Evolutionary conservation across 2,113 vertebrate genomes (phyloP).

Genomic region (Phylloscopus whistleri): DNA sequence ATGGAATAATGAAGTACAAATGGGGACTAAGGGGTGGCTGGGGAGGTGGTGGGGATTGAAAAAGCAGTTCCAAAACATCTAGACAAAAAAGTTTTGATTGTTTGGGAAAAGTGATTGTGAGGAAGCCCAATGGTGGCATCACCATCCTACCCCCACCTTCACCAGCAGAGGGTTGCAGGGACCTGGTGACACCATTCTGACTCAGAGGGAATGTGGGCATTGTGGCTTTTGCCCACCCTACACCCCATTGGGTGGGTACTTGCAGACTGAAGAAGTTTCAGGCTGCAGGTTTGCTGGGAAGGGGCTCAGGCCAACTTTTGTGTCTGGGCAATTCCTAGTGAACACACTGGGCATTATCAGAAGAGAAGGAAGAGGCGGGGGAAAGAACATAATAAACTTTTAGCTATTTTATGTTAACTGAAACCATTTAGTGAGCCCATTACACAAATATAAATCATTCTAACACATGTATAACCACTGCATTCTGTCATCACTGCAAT

Average conservation of each 20-base stretch:
- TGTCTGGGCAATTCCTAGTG: not conserved
- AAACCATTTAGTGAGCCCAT: not conserved
- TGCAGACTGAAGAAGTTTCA: not conserved
- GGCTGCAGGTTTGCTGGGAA: not conserved
- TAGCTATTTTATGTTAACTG: not conserved
- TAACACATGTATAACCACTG: not conserved
- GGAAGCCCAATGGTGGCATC: not conserved
- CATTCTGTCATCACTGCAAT: not conserved
- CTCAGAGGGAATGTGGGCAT: not conserved
- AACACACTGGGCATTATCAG: not conserved
- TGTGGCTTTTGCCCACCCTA: not conserved
- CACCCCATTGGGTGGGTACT: rapidly evolving
- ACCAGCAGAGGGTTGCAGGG: not conserved
- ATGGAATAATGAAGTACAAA: not conserved
- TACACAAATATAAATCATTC: not conserved
- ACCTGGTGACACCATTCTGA: not conserved
- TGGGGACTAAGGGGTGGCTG: not conserved
- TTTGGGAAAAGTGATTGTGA: not conserved
- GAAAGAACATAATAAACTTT: not conserved
- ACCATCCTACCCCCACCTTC: not conserved
- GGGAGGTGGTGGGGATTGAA: not conserved
- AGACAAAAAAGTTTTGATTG: not conserved
- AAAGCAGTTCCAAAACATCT: not conserved
- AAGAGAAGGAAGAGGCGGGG: rapidly evolving
- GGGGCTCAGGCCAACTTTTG: not conserved